These are phyloP conservation scores for Eilema griseolum DNA, from an alignment of 2,888 invertebrate species.

Conservation along the genomic window DNA sequence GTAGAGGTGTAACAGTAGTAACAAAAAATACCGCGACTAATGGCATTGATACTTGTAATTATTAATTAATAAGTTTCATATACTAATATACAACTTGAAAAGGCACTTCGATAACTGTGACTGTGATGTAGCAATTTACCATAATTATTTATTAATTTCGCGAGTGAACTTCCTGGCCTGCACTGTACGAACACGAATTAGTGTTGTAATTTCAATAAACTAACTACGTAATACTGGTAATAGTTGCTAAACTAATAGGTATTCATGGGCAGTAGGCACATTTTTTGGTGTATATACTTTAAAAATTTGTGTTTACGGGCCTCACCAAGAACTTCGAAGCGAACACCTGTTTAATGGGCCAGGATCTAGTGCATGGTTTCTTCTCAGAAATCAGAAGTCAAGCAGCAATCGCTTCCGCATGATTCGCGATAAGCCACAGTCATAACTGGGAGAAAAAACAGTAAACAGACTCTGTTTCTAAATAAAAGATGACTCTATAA, in stretches of 20 bases:
- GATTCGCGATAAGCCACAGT: neutral
- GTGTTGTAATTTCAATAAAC: constrained; percentile 34
- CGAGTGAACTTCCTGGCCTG: constrained; percentile 43
- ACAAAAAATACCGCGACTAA: constrained; percentile 20
- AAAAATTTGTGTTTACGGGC: neutral
- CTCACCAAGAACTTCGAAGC: neutral
- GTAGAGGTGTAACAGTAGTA: neutral
- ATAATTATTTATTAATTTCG: constrained; percentile 44
- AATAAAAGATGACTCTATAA: too few relatives aligned
- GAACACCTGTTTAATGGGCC: too few relatives aligned
- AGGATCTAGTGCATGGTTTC: neutral
- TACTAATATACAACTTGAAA: constrained; percentile 28
- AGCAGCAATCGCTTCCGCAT: neutral
- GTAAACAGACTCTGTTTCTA: neutral
- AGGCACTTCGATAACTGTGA: constrained; percentile 29
- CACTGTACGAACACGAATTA: constrained; percentile 31
- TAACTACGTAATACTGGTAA: constrained; percentile 7
- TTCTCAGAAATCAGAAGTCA: neutral
- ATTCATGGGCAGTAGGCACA: neutral
- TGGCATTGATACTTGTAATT: constrained; percentile 4
- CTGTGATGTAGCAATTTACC: constrained; percentile 35
- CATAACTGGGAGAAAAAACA: neutral
- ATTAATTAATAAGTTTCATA: constrained; percentile 36
- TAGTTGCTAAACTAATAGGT: neutral
- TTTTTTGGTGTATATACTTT: neutral